phyloP scores from a whole-genome alignment of 2,113 vertebrate genomes.

The Muntiacus reevesi region DNA sequence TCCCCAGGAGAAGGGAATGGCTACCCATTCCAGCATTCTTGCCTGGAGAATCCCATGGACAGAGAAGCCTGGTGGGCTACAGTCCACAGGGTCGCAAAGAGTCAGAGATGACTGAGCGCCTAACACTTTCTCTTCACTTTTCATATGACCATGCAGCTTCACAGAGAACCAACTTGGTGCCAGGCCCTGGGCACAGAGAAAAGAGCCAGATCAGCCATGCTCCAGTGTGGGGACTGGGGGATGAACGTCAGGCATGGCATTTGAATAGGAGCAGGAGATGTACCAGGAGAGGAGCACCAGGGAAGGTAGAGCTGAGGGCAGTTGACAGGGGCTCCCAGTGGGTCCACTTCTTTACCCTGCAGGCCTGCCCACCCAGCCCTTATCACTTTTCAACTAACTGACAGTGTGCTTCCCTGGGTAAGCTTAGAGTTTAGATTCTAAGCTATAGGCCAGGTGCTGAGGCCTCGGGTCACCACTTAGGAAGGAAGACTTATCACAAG shows the following conservation, averaged over 20 bases:
- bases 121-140: background rate
- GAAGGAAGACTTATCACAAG: background rate
- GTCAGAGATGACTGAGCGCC: background rate
- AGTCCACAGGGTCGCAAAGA: background rate
- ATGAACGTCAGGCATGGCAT: background rate
- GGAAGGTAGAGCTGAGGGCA: background rate
- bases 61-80: background rate
- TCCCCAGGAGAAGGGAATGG: background rate
- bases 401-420: background rate
- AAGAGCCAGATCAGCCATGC: background rate
- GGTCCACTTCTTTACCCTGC: background rate
- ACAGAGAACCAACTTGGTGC: background rate
- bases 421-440: background rate
- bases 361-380: background rate
- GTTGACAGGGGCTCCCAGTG: background rate
- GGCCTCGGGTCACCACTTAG: background rate
- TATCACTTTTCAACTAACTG: background rate
- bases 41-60: background rate
- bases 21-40: background rate
- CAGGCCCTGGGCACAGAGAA: background rate
- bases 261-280: background rate
- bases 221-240: background rate
- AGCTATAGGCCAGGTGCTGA: background rate
- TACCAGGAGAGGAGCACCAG: background rate
- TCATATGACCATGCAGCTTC: background rate